phyloP scores from a whole-genome alignment of 2,888 invertebrate genomes.

The Xestia xanthographa region DNA sequence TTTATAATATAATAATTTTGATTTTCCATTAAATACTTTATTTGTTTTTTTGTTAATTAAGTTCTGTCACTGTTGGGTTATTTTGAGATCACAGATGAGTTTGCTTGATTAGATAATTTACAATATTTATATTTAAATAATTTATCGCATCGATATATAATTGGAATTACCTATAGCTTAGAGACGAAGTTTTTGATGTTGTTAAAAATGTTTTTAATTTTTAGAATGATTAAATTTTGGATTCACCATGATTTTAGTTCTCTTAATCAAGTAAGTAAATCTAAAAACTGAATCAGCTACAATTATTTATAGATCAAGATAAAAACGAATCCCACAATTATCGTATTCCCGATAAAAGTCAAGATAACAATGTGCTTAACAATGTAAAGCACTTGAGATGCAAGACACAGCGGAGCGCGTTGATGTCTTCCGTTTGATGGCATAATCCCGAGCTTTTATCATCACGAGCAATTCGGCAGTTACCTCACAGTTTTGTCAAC shows the following conservation, averaged over 20 bases:
- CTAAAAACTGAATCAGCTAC: background rate
- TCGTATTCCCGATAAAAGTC: slow-evolving; percentile 34
- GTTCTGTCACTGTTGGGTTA: background rate
- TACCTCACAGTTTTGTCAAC: slow-evolving; percentile 40
- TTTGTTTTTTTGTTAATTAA: slow-evolving; percentile 21
- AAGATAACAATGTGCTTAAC: slow-evolving; percentile 52
- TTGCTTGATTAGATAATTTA: background rate
- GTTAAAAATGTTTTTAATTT: background rate
- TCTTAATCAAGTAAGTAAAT: slow-evolving; percentile 4
- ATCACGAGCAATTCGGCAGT: slow-evolving; percentile 49
- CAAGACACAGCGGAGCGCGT: slow-evolving; percentile 79
- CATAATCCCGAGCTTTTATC: slow-evolving; percentile 73
- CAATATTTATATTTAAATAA: too few relatives aligned
- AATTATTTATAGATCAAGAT: slow-evolving; percentile 3
- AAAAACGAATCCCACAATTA: slow-evolving; percentile 31
- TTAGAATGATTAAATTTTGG: background rate
- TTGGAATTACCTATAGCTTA: too few relatives aligned
- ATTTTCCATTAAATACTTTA: slow-evolving; percentile 60
- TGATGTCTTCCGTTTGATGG: slow-evolving; percentile 86
- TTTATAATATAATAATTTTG: slow-evolving; percentile 68
- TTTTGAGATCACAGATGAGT: background rate
- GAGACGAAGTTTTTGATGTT: too few relatives aligned
- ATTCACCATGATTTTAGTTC: background rate
- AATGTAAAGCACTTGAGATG: slow-evolving; percentile 54
- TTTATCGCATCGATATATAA: too few relatives aligned